Percentiles rank a stretch among this genome's conserved stretches.
Evolutionary conservation across 1,140 invertebrate species (phyloP).

Genomic region (Saccostrea cuccullata): DNA sequence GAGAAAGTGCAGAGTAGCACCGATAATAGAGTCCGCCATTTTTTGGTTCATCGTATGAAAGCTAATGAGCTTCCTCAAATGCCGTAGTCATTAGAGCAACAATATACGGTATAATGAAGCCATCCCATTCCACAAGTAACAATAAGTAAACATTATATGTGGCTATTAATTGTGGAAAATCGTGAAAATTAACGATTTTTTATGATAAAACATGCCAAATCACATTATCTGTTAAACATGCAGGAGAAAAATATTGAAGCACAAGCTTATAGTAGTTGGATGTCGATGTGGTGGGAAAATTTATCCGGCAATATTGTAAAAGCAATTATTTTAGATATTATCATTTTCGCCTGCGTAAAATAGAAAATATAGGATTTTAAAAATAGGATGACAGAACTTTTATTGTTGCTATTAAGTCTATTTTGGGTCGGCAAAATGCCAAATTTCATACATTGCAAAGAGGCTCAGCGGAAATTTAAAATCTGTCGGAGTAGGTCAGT

Average conservation of each 20-base stretch:
- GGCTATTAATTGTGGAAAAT: not conserved
- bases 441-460: slow-evolving; percentile 1
- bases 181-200: not conserved
- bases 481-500: not conserved
- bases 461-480: slow-evolving; percentile 18
- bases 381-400: not conserved
- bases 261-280: not conserved
- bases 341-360: not conserved
- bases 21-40: not conserved
- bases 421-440: slow-evolving; percentile 2
- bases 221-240: not conserved
- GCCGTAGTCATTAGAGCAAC: not conserved
- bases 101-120: not conserved
- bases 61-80: not conserved
- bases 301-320: not conserved
- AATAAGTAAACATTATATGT: not conserved
- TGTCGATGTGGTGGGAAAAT: not conserved
- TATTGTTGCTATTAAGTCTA: not conserved
- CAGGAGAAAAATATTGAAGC: not conserved
- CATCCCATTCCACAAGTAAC: not conserved
- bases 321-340: not conserved
- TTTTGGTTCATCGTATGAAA: not conserved
- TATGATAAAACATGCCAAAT: not conserved
- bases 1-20: not conserved
- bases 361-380: not conserved